These are phyloP conservation scores for Anguilla obscura DNA, from an alignment of 2,797 vertebrate species.

Conservation along the genomic window DNA sequence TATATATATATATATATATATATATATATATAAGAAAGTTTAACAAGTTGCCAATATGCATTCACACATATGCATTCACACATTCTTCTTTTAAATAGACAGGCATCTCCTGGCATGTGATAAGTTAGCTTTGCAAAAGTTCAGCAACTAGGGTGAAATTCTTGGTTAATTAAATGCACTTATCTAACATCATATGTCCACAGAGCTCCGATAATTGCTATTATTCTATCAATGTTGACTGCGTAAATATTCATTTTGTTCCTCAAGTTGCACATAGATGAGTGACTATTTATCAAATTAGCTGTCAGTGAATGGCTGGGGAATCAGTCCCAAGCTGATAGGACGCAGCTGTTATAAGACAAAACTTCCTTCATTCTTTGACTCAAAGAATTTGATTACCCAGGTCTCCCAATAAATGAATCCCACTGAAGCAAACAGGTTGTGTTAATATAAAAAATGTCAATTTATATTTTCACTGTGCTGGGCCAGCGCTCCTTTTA, in stretches of 20 bases:
- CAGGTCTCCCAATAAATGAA: slow-evolving; percentile 19
- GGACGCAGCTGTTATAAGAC: neutral
- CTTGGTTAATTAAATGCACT: slow-evolving; percentile 22
- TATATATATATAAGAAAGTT: neutral
- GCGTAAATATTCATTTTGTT: slow-evolving; percentile 13
- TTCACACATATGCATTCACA: neutral
- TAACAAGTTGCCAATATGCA: neutral
- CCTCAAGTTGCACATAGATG: slow-evolving; percentile 28
- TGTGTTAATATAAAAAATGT: slow-evolving; percentile 10
- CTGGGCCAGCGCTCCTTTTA: neutral
- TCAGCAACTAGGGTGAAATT: neutral
- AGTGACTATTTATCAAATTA: slow-evolving; percentile 30
- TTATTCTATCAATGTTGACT: neutral
- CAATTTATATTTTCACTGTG: neutral
- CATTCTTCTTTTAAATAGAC: neutral
- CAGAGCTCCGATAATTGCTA: neutral
- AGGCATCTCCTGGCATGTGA: neutral
- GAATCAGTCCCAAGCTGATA: slow-evolving; percentile 27
- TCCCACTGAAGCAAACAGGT: slow-evolving; percentile 7
- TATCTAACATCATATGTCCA: neutral
- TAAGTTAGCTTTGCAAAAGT: neutral
- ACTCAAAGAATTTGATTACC: slow-evolving; percentile 36
- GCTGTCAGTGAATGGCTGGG: slow-evolving; percentile 22
- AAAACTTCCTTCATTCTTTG: slow-evolving; percentile 26
- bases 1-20: neutral